phyloP scores from a whole-genome alignment of 1,140 invertebrate species.

The Apolygus lucorum region DNA sequence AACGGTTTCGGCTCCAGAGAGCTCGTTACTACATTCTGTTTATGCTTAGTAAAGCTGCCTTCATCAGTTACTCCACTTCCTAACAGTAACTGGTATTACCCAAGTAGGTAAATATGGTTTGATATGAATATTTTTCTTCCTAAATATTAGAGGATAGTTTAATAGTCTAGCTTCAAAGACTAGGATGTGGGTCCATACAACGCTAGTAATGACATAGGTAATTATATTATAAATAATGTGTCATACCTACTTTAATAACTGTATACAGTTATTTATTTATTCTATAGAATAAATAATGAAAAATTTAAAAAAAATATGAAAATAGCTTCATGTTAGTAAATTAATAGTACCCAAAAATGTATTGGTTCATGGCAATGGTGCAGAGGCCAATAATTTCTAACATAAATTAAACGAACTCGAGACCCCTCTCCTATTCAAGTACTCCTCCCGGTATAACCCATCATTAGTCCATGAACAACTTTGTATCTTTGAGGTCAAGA shows the following conservation, averaged over 20 bases:
- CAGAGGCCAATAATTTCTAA: no score
- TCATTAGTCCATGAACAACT: no score
- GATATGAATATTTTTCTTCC: not conserved
- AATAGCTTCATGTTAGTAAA: no score
- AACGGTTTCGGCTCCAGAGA: not conserved
- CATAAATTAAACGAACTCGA: no score
- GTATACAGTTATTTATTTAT: not conserved
- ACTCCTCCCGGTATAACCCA: no score
- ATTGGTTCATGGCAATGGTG: no score
- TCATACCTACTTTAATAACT: not conserved
- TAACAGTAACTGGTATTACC: not conserved
- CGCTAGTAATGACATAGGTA: no score
- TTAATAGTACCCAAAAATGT: no score
- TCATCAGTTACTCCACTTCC: not conserved
- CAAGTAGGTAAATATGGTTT: not conserved
- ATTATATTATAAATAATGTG: no score
- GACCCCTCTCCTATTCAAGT: no score
- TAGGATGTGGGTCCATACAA: not conserved
- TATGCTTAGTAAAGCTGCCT: not conserved
- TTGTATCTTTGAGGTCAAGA: no score
- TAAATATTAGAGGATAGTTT: not conserved
- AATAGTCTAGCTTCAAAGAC: not conserved
- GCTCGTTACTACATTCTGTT: not conserved
- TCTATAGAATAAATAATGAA: not conserved
- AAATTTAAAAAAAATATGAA: not conserved